Evolutionary conservation across 1,140 invertebrate genomes (phyloP), one percentile per base, ranked within the genome.

Genomic region (Melanaphis sacchari): DNA sequence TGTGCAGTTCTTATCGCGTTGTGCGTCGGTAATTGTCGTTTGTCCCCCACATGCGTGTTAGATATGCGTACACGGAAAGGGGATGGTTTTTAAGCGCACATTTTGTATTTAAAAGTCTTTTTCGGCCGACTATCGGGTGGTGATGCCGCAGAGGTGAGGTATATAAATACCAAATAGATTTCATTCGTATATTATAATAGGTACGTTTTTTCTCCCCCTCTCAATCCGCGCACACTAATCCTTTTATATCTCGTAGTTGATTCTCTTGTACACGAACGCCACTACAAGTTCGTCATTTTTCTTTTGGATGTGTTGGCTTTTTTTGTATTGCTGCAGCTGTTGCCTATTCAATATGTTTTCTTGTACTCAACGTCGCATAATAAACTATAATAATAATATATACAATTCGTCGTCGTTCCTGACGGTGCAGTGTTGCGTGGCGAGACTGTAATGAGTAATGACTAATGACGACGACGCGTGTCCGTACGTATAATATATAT

Each of bases 101-200:
- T 66, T 90, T 66, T 90, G 88, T 89, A 89, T 76, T 76, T 66
- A n/a, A n/a, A 66, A 76, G 59, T 76, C 59, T 76, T 31, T 66
- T 15, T 31, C 8, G 26, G 26, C 26, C 26, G 54, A 54, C 54
- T 26, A 59, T 59, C 26, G 59, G 59, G 31, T 18, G 59, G 59
- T 8, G 59, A 5, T 36, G 15, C 4, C n/a, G 59, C 18, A 15
- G 59, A n/a, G n/a, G 0, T 36, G 31, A n/a, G n/a, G 59, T 76
- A n/a, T 76, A 76, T n/a, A 76, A 76, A 76, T n/a, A 36, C 31
- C n/a, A 38, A 52, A 52, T 52, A 36, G n/a, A 49, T 89, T 38
- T 89, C 49, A 24, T 89, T 54, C 22, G 52, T 85, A 84, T 85
- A 41, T 85, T 85, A 41, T 85, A 76, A n/a, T n/a, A 76, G 59